Base-by-base conservation (phyloP, 2,113 vertebrate species). In the Thamnophis sirtalis region DNA sequence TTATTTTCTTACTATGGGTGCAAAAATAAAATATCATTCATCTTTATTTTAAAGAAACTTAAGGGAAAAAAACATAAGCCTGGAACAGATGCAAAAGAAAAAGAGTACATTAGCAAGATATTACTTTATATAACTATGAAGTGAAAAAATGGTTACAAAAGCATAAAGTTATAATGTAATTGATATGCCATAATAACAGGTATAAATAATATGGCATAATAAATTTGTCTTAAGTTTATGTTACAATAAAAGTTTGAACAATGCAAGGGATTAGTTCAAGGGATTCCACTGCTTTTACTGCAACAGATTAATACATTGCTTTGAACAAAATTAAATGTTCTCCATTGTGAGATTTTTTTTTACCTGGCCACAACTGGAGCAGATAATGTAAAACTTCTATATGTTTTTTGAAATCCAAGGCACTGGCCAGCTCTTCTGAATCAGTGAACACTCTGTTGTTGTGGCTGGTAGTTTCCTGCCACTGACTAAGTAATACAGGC, bases 331-430 rank as follows among this genome's bases (percentile, higher is more conserved):
- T 89, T 56, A 91, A 86, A 43, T 24, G 33, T 21, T 48, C 53
- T 92, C 63, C 63, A 90, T 87, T 58, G n/a, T 33, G 63, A 68
- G 63, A 6, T 33, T 15, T 33, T 68, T 13, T 68, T 88, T 92
- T 97, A 99, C 99, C 99, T 98, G 99, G 99, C 99, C 99, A 99
- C 21, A 99, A 98, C 89, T 99, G 99, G 86, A 99, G 98, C 92
- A 99, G 97, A 94, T 99, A 99, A 97, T 99, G 99, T 94, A 99
- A 98, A 93, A 99, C 99, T 93, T 99, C 99, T 53, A 99, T 99
- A 97, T 99, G 99, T 93, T 99, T 99, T 95, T 99, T 99, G 98
- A 99, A 99, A 97, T 99, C 98, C 96, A 99, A 97, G 17, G 99
- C 99, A 94, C 98, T 99, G 50, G 99, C 99, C 84, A 99, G 98